These are phyloP conservation scores for Cryptotermes secundus DNA, from an alignment of 1,140 invertebrate genomes.

Conservation along the genomic window DNA sequence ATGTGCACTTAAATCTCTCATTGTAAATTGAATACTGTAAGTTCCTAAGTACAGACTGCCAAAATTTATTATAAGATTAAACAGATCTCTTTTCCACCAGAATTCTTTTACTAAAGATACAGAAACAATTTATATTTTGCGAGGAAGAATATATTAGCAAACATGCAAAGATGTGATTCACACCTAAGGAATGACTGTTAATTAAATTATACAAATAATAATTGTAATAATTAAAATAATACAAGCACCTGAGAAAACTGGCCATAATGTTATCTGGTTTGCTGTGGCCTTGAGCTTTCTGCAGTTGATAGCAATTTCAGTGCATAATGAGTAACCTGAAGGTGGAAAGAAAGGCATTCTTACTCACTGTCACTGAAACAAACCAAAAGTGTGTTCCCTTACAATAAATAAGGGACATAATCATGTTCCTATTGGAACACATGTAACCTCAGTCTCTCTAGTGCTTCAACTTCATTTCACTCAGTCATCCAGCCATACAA, in stretches of 20 bases:
- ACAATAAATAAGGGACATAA: neutral
- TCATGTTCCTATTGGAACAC: neutral
- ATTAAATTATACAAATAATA: slow-evolving; percentile 14
- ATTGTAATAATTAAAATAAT: neutral
- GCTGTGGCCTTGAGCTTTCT: neutral
- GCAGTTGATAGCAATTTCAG: neutral
- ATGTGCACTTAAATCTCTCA: neutral
- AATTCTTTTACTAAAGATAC: neutral
- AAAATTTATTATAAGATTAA: neutral
- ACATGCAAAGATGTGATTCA: neutral
- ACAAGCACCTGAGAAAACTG: slow-evolving; percentile 5
- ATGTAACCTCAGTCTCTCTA: neutral
- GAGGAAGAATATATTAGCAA: neutral
- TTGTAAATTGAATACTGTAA: neutral
- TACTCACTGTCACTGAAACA: neutral
- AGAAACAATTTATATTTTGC: neutral
- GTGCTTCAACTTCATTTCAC: neutral
- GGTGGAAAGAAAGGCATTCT: neutral
- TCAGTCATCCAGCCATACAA: neutral
- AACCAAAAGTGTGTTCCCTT: neutral
- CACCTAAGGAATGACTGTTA: slow-evolving; percentile 6
- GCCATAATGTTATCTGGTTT: neutral
- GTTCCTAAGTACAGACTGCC: neutral
- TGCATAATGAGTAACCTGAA: neutral
- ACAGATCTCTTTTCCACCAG: neutral